phyloP scores from a whole-genome alignment of 1,140 invertebrate species.

The Ceratina japonica region DNA sequence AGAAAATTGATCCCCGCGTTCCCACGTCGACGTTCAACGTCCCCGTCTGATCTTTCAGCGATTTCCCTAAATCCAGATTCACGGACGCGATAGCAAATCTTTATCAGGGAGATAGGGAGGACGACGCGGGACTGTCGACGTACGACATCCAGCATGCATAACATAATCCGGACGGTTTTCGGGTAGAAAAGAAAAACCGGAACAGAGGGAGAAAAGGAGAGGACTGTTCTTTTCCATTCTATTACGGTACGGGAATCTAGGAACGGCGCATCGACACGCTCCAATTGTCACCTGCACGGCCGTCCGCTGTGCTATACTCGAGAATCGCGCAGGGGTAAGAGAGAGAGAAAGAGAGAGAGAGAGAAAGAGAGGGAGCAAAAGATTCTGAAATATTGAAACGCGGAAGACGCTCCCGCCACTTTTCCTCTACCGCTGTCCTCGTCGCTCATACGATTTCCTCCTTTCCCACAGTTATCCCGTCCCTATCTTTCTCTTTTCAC shows the following conservation, averaged over 20 bases:
- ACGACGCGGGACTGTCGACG: slow-evolving; percentile 24
- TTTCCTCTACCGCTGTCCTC: slow-evolving; percentile 28
- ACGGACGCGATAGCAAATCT: slow-evolving; percentile 45
- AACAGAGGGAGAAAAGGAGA: neutral
- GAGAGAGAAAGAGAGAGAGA: neutral
- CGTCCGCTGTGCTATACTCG: slow-evolving; percentile 23
- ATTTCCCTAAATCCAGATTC: slow-evolving; percentile 37
- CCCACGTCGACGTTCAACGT: slow-evolving; percentile 1
- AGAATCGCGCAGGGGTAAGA: neutral
- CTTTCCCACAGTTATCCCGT: slow-evolving; percentile 14
- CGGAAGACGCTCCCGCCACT: slow-evolving; percentile 51
- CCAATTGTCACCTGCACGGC: slow-evolving; percentile 65
- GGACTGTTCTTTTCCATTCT: slow-evolving; percentile 55
- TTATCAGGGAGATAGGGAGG: slow-evolving; percentile 54
- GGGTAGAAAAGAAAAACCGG: slow-evolving; percentile 49
- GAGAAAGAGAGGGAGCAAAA: neutral
- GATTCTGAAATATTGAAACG: slow-evolving; percentile 69
- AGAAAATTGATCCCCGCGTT: slow-evolving; percentile 18
- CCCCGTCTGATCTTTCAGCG: neutral
- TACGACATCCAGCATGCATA: slow-evolving; percentile 61
- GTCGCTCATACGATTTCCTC: slow-evolving; percentile 42
- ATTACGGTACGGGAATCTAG: slow-evolving; percentile 65
- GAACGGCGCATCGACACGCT: slow-evolving; percentile 60
- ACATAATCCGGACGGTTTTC: slow-evolving; percentile 63
- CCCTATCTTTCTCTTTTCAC: slow-evolving; percentile 11